These are phyloP conservation scores for Cyclopterus lumpus DNA, from an alignment of 2,797 vertebrate genomes.

Conservation along the genomic window DNA sequence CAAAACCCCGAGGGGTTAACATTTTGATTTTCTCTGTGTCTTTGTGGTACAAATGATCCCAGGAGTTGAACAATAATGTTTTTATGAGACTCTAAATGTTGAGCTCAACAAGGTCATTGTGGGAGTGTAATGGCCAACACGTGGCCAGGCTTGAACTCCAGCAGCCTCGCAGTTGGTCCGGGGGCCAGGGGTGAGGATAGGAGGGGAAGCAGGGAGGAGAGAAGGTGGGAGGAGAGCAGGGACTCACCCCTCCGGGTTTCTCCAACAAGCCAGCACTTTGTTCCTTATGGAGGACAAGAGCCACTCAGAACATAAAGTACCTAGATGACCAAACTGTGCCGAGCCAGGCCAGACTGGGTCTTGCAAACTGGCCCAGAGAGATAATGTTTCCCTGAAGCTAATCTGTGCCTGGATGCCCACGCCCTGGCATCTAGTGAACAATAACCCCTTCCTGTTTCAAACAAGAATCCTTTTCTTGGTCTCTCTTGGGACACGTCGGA, in stretches of 20 bases:
- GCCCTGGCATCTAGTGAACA: conserved; percentile 79
- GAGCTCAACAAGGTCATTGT: conserved; percentile 91
- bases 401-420: conserved; percentile 89
- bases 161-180: conserved; percentile 79
- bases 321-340: conserved; percentile 79
- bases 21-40: conserved; percentile 86
- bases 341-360: conserved; percentile 62
- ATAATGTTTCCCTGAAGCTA: conserved; percentile 90
- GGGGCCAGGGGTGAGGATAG: conserved; percentile 76
- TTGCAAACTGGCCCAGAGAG: conserved; percentile 86
- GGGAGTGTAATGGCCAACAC: conserved; percentile 89
- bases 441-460: conserved; percentile 80
- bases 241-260: conserved; percentile 74
- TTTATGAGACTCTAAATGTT: conserved; percentile 94
- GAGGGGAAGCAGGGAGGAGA: conserved; percentile 43
- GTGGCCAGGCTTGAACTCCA: conserved; percentile 91
- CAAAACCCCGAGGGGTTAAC: conserved; percentile 82
- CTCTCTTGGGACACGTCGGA: conserved; percentile 55
- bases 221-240: conserved; percentile 65
- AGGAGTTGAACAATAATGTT: conserved; percentile 93
- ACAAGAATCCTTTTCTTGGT: conserved; percentile 82
- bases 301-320: conserved; percentile 86
- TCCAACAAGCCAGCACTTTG: conserved; percentile 89
- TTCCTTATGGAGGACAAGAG: conserved; percentile 82
- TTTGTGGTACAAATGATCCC: conserved; percentile 89